phyloP scores from a whole-genome alignment of 2,888 invertebrate species.

The Netelia virgata region DNA sequence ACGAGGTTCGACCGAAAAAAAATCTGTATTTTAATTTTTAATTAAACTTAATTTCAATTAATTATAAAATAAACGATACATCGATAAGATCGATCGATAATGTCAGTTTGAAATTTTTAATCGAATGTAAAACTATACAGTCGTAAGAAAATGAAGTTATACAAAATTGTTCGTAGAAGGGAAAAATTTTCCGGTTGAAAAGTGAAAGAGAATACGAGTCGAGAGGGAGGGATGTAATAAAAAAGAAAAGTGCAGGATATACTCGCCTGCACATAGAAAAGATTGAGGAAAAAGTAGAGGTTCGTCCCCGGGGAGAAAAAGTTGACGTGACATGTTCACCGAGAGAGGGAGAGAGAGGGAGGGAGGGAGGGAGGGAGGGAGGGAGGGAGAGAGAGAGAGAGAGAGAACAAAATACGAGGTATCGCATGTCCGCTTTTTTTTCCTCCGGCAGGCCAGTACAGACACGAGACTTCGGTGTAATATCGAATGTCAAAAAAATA shows the following conservation, averaged over 20 bases:
- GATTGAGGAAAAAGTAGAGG: not conserved
- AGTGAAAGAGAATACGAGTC: too few species aligned
- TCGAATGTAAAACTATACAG: too few species aligned
- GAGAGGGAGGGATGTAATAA: not conserved
- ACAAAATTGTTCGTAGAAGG: too few species aligned
- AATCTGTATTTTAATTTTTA: too few species aligned
- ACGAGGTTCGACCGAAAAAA: too few species aligned
- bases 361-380: not conserved
- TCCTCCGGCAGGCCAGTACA: not conserved
- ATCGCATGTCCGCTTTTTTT: not conserved
- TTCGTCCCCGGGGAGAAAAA: not conserved
- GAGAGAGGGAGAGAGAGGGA: not conserved
- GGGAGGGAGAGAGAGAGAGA: not conserved
- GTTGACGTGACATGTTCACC: not conserved
- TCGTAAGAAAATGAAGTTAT: too few species aligned
- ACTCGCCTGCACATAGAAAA: not conserved
- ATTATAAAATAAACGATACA: too few species aligned
- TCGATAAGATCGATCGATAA: too few species aligned
- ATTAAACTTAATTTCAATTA: too few species aligned
- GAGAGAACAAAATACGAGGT: too few species aligned
- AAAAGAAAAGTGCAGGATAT: not conserved
- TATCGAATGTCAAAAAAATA: constrained; percentile 30
- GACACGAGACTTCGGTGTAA: constrained; percentile 10
- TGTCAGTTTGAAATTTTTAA: too few species aligned
- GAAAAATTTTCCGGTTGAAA: too few species aligned